phyloP scores from a whole-genome alignment of 2,888 invertebrate species.

The Leptinotarsa juncta region DNA sequence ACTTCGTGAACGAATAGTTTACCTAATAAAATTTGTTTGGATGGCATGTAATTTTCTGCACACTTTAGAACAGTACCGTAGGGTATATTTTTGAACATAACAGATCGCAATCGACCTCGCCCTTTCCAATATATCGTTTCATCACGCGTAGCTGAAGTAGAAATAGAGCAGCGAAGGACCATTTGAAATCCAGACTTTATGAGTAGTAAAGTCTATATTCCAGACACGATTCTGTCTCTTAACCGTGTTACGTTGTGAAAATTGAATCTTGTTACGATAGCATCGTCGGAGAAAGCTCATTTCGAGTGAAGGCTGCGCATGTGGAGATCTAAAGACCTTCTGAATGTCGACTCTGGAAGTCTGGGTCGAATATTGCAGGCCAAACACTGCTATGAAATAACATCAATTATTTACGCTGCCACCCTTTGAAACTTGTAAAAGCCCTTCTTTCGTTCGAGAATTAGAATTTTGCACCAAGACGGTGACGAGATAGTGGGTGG shows the following conservation, averaged over 20 bases:
- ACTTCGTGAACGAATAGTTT: no score
- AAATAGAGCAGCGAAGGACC: conserved; percentile 44
- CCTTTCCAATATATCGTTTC: background rate
- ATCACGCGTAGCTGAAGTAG: conserved; percentile 4
- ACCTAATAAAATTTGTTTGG: no score
- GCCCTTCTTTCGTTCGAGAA: conserved; percentile 10
- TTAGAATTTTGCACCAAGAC: background rate
- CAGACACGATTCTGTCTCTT: conserved; percentile 63
- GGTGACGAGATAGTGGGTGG: background rate
- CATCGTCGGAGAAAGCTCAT: conserved; percentile 57
- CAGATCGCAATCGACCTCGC: background rate
- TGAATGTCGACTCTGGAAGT: conserved; percentile 38
- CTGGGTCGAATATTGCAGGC: conserved; percentile 55
- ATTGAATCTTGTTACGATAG: conserved; percentile 64
- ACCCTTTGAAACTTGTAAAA: conserved; percentile 20
- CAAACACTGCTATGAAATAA: conserved; percentile 50
- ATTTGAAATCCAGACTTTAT: conserved; percentile 60
- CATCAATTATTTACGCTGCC: conserved; percentile 52
- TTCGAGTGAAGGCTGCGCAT: conserved; percentile 50
- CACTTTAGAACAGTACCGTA: no score
- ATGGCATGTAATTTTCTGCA: no score
- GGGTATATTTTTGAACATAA: no score
- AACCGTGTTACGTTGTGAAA: conserved; percentile 64
- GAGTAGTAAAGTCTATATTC: conserved; percentile 63
- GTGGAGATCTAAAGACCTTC: conserved; percentile 43